phyloP scores from a whole-genome alignment of 2,113 vertebrate species.

The Motacilla tschutschensis region DNA sequence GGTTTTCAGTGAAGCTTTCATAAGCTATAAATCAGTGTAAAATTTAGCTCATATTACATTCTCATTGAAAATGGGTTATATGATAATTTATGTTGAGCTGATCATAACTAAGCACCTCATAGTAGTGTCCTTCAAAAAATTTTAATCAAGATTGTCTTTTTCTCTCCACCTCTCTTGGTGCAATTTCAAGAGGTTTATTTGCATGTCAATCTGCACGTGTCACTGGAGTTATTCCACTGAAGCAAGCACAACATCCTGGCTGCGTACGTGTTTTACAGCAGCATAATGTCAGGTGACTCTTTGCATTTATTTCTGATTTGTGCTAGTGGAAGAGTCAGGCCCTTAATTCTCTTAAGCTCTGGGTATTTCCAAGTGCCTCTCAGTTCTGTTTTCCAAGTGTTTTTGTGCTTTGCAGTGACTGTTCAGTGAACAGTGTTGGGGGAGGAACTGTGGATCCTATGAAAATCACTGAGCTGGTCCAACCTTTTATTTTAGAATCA shows the following conservation, averaged over 20 bases:
- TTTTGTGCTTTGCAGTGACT: background rate
- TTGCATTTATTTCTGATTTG: constrained; percentile 16
- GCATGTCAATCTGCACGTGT: constrained; percentile 54
- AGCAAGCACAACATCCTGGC: background rate
- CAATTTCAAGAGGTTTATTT: constrained; percentile 62
- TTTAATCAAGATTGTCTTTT: constrained; percentile 64
- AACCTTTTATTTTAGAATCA: background rate
- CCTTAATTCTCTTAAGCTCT: constrained; percentile 28
- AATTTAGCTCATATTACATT: constrained; percentile 57
- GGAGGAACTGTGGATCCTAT: background rate
- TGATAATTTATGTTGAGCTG: constrained; percentile 44
- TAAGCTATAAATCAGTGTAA: constrained; percentile 50
- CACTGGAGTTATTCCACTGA: constrained; percentile 41
- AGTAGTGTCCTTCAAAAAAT: constrained; percentile 56
- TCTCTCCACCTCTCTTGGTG: constrained; percentile 40
- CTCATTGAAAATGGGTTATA: constrained; percentile 53
- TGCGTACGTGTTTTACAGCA: constrained; percentile 7
- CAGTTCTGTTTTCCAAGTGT: background rate
- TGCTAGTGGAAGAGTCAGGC: background rate
- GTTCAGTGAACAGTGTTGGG: background rate
- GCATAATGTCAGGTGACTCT: constrained; percentile 7
- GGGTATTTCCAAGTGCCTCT: background rate
- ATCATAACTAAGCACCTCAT: constrained; percentile 36
- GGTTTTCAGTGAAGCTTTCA: constrained; percentile 22
- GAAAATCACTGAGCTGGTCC: background rate